These are phyloP conservation scores for Lepus americanus DNA, from an alignment of 2,113 vertebrate species.

Conservation along the genomic window DNA sequence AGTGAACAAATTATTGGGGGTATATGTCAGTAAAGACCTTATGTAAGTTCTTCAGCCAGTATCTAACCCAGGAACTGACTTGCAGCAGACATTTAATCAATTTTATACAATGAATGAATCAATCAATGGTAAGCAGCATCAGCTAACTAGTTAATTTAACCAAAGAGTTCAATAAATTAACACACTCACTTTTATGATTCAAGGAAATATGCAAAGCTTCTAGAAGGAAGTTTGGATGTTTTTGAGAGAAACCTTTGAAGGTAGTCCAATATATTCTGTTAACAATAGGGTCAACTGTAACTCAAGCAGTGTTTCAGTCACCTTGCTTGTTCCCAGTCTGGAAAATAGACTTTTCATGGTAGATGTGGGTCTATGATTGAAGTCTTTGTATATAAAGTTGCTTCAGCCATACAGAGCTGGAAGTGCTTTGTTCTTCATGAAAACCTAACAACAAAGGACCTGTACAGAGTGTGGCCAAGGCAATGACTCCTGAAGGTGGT, in stretches of 20 bases:
- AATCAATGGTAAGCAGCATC: neutral
- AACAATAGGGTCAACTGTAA: neutral
- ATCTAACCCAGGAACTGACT: neutral
- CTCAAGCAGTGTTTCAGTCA: neutral
- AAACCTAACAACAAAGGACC: slow-evolving; percentile 7
- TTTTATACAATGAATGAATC: neutral
- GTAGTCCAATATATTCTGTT: neutral
- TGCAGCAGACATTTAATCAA: neutral
- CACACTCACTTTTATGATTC: slow-evolving; percentile 2
- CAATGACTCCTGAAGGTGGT: neutral
- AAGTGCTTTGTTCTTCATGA: slow-evolving; percentile 52
- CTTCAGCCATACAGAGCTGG: neutral
- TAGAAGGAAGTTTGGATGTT: slow-evolving; percentile 23
- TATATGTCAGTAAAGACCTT: neutral
- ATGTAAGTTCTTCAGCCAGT: neutral
- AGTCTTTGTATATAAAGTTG: slow-evolving; percentile 48
- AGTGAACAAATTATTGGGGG: neutral
- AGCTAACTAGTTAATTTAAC: slow-evolving; percentile 31
- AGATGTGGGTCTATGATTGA: neutral
- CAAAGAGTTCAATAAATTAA: slow-evolving; percentile 5
- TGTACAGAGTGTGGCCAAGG: neutral
- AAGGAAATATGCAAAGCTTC: slow-evolving; percentile 2
- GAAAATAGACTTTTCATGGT: neutral
- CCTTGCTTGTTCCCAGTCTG: neutral
- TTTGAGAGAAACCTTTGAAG: slow-evolving; percentile 60